Evolutionary conservation across 2,113 vertebrate species (phyloP).

Genomic region (Damaliscus lunatus): DNA sequence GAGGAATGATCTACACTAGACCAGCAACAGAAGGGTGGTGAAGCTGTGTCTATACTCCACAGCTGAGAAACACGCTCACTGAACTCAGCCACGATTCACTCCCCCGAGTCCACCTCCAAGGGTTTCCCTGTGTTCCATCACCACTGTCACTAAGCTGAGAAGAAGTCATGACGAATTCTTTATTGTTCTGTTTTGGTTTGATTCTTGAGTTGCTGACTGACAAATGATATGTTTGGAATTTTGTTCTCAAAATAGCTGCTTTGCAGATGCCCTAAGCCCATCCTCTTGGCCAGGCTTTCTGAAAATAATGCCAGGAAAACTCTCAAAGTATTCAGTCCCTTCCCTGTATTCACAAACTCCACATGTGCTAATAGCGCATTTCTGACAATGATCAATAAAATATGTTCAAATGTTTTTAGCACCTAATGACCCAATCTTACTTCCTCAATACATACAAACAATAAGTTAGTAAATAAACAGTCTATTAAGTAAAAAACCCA

Average conservation of each 20-base stretch:
- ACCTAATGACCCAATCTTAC: neutral
- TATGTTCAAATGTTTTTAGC: neutral
- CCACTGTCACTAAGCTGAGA: neutral
- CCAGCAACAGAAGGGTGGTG: neutral
- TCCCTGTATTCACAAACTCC: neutral
- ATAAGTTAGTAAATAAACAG: neutral
- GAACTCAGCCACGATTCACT: neutral
- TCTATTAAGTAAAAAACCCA: neutral
- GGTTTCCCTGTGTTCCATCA: neutral
- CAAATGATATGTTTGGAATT: neutral
- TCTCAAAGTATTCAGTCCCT: neutral
- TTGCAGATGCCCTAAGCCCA: neutral
- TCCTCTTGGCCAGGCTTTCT: neutral
- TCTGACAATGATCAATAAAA: neutral
- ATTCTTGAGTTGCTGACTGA: neutral
- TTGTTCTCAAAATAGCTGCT: constrained; percentile 23
- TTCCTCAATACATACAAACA: neutral
- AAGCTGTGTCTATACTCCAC: too few species aligned
- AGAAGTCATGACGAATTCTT: neutral
- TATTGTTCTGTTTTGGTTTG: neutral
- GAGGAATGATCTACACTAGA: neutral
- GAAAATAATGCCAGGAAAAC: neutral
- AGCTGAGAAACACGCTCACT: too few species aligned
- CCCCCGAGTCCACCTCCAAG: neutral
- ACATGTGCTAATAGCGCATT: neutral